phyloP scores from a whole-genome alignment of 2,888 invertebrate species.

The Orthosia incerta region DNA sequence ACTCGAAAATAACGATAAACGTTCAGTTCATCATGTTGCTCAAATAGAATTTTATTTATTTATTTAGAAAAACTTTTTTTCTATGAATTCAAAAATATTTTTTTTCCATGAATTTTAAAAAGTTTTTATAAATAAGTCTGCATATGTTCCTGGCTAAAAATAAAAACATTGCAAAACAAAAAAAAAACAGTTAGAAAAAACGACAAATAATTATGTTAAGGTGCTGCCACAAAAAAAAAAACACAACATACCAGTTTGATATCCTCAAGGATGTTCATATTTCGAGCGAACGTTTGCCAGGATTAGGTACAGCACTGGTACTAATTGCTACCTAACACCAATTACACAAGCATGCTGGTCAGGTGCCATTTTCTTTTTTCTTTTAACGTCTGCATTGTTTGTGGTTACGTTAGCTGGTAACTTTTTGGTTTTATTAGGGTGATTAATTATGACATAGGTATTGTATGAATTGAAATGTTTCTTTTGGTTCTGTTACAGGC shows the following conservation, averaged over 20 bases:
- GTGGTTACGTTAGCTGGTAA: conserved; percentile 29
- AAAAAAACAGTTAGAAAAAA: too few species aligned
- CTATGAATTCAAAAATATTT: too few species aligned
- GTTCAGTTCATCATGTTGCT: too few species aligned
- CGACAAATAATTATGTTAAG: too few species aligned
- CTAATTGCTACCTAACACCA: conserved; percentile 9
- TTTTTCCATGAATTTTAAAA: too few species aligned
- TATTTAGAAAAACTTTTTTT: too few species aligned
- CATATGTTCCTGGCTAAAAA: too few species aligned
- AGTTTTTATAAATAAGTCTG: too few species aligned
- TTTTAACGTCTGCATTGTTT: conserved; percentile 47
- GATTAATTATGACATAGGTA: conserved; percentile 55
- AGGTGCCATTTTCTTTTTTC: conserved; percentile 40
- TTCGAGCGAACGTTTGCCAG: conserved; percentile 8
- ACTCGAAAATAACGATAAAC: too few species aligned
- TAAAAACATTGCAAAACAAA: too few species aligned
- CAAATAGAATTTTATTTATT: too few species aligned
- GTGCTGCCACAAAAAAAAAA: neutral
- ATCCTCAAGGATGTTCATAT: conserved; percentile 49
- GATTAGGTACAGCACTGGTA: conserved; percentile 12
- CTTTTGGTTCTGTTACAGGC: neutral
- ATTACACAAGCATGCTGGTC: conserved; percentile 22
- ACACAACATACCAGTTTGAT: conserved; percentile 49
- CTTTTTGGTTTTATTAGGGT: conserved; percentile 17
- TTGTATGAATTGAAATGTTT: conserved; percentile 32